Base-by-base conservation (phyloP, 2,113 vertebrate species). In the Camelus dromedarius region DNA sequence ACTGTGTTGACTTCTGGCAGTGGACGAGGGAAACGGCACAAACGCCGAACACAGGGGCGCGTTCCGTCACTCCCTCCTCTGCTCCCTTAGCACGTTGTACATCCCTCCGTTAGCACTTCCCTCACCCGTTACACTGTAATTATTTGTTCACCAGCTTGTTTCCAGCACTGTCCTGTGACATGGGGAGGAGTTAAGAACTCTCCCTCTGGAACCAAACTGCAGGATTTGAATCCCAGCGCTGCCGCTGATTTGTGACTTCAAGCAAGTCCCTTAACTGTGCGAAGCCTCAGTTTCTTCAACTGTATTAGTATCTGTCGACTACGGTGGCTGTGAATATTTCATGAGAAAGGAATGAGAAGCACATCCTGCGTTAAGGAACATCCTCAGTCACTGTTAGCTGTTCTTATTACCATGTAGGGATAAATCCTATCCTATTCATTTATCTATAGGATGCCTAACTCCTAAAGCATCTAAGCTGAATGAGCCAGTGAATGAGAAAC, bases 41-140 rank as follows among this genome's bases (percentile, higher is more conserved):
- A 54, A 89, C n/a, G 72, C 56, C 76, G 30, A 56, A 16, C 91
- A 79, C 82, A 52, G 4, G 89, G 73, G 42, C 70, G 35, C 28
- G 35, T 42, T 94, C 50, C 82, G 85, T 91, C 85, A 72, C 67
- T 89, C 56, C 82, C 89, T 76, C 93, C 89, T 93, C 79, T 46
- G 42, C 20, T 82, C 70, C 58, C 67, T 79, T 64, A 60, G n/a
- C n/a, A 60, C 1, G 1, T 32, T 42, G 30, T 50, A 18, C 67
- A 62, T 64, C 89, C 76, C 76, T 93, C 56, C 62, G 35, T 85
- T 86, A 79, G 69, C 89, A 67, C 92, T 91, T 82, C 95, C 82
- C 89, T 95, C 95, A 94, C 79, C 83, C 46, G 42, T 90, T 30
- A 75, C 86, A 35, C 56, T 76, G 56, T 24, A 67, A 73, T 69